Evolutionary conservation across 2,888 invertebrate genomes (phyloP).

Genomic region (Troides aeacus): DNA sequence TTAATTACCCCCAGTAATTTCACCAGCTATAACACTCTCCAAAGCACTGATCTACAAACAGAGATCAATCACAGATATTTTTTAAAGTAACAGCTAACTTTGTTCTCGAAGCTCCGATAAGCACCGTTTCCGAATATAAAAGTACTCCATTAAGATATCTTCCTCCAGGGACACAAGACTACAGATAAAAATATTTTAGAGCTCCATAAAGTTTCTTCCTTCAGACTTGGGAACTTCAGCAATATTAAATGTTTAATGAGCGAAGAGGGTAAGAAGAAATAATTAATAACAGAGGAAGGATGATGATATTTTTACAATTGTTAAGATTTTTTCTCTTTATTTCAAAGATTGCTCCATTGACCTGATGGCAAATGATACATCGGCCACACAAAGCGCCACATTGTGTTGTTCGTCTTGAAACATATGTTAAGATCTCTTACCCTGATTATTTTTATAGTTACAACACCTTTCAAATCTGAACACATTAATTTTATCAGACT

Average conservation of each 20-base stretch:
- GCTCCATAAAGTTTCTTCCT: background rate
- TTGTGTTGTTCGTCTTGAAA: no score
- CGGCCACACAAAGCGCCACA: no score
- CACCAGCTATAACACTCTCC: no score
- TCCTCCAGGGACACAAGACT: background rate
- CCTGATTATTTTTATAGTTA: no score
- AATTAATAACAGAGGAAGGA: background rate
- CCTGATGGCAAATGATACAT: no score
- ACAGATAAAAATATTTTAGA: background rate
- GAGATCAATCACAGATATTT: no score
- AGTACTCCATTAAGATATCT: background rate
- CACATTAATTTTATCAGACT: no score
- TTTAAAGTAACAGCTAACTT: background rate
- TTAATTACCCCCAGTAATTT: no score
- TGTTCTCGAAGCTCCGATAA: background rate
- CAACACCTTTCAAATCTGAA: no score
- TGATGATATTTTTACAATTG: background rate
- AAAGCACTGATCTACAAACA: no score
- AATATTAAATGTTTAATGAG: conserved; percentile 1
- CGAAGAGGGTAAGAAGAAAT: background rate
- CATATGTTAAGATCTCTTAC: no score
- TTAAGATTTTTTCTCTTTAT: background rate
- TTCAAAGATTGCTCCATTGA: no score
- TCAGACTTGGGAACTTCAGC: background rate
- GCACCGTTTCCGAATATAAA: background rate